phyloP scores from a whole-genome alignment of 2,888 invertebrate species.

The Myathropa florea region DNA sequence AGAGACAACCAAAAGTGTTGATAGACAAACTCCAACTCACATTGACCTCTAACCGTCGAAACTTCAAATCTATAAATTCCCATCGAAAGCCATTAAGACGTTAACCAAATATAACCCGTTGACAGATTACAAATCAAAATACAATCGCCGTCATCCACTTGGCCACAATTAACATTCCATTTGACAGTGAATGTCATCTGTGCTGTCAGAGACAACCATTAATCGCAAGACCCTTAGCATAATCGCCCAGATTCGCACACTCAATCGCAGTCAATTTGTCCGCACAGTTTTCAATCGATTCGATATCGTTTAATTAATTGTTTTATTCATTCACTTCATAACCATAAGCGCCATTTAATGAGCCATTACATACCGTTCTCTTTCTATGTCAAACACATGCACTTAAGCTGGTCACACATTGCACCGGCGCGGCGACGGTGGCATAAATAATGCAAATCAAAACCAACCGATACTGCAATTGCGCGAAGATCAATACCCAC shows the following conservation, averaged over 20 bases:
- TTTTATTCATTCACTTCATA: background rate
- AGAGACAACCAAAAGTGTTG: background rate
- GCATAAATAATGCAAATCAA: constrained; percentile 60
- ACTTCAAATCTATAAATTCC: background rate
- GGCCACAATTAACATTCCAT: background rate
- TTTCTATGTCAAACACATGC: background rate
- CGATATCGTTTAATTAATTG: background rate
- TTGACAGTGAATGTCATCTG: background rate
- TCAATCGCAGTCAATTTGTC: background rate
- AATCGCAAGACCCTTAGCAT: background rate
- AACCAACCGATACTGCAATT: constrained; percentile 50
- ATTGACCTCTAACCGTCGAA: background rate
- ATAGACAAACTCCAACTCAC: background rate
- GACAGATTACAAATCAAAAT: background rate
- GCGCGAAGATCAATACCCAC: constrained; percentile 29
- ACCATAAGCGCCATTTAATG: constrained; percentile 14
- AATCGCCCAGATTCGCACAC: background rate
- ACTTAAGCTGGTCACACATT: background rate
- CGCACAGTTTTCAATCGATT: background rate
- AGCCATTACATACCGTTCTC: background rate
- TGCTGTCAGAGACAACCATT: background rate
- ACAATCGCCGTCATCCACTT: background rate
- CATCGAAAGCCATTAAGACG: background rate
- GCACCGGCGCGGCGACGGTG: background rate
- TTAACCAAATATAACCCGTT: background rate